phyloP scores from a whole-genome alignment of 2,113 vertebrate genomes.

The Stictonetta naevosa region DNA sequence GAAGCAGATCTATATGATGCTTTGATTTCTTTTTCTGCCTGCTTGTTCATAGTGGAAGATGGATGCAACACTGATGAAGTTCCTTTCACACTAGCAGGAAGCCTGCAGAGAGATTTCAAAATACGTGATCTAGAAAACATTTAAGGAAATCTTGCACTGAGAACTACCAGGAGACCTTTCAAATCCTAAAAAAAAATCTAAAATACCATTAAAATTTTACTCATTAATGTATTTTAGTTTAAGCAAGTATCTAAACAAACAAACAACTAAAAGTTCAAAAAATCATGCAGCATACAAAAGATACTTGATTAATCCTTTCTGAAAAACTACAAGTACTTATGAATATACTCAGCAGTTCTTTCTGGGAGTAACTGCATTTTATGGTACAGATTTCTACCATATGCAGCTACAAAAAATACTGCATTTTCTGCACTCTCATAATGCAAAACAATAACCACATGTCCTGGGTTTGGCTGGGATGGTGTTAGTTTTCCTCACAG shows the following conservation, averaged over 20 bases:
- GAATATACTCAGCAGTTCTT: background rate
- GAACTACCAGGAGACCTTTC: fast-evolving
- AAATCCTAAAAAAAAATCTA: background rate
- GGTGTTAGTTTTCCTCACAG: background rate
- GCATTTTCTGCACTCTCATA: background rate
- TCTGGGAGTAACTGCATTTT: background rate
- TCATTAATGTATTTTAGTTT: background rate
- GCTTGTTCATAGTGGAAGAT: constrained; percentile 11
- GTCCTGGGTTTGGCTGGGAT: background rate
- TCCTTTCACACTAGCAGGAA: constrained; percentile 19
- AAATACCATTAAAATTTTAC: background rate
- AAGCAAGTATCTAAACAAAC: background rate
- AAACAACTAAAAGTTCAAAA: background rate
- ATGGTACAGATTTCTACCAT: background rate
- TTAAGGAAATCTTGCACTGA: background rate
- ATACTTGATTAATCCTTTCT: background rate
- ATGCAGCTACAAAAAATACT: background rate
- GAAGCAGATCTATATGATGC: background rate
- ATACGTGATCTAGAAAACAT: background rate
- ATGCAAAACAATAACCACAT: background rate
- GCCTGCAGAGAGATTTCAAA: constrained; percentile 46
- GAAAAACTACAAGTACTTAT: background rate
- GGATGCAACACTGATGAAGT: background rate
- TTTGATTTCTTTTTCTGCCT: constrained; percentile 30
- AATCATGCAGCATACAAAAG: background rate